Conservation (phyloP, 1,140 invertebrate species). For the Zaprionus lachaisei region DNA sequence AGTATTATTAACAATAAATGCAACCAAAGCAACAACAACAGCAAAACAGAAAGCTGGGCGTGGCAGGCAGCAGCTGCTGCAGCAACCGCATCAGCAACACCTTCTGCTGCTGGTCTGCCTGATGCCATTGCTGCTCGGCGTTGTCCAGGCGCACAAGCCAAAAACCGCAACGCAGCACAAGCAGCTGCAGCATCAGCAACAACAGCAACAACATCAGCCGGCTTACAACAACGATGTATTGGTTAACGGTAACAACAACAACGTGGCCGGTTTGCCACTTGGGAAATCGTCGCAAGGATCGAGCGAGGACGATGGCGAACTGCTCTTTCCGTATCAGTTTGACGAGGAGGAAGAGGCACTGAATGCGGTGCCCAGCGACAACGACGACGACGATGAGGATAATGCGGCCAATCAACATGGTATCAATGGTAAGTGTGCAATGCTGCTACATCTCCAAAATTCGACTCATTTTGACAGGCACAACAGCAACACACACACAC, state of each 20-base stretch:
- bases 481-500: not conserved
- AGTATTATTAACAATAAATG: constrained; percentile 80
- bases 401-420: constrained; percentile 69
- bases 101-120: constrained; percentile 54
- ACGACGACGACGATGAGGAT: constrained; percentile 52
- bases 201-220: constrained; percentile 52
- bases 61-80: constrained; percentile 33
- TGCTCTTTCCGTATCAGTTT: constrained; percentile 70
- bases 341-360: constrained; percentile 71
- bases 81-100: constrained; percentile 41
- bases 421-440: constrained; percentile 72
- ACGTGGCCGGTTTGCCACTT: constrained; percentile 51
- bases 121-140: constrained; percentile 62
- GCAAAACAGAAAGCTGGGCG: constrained; percentile 36
- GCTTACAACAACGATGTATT: constrained; percentile 64
- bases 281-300: constrained; percentile 75
- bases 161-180: constrained; percentile 76
- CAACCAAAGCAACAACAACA: constrained; percentile 57
- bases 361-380: constrained; percentile 36
- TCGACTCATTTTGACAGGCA: no score
- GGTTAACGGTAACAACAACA: constrained; percentile 33
- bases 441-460: not conserved
- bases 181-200: constrained; percentile 40
- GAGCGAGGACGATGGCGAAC: constrained; percentile 75
- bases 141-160: constrained; percentile 66